Conservation (phyloP, 2,888 invertebrate genomes). For the Pristionchus entomophagus region DNA sequence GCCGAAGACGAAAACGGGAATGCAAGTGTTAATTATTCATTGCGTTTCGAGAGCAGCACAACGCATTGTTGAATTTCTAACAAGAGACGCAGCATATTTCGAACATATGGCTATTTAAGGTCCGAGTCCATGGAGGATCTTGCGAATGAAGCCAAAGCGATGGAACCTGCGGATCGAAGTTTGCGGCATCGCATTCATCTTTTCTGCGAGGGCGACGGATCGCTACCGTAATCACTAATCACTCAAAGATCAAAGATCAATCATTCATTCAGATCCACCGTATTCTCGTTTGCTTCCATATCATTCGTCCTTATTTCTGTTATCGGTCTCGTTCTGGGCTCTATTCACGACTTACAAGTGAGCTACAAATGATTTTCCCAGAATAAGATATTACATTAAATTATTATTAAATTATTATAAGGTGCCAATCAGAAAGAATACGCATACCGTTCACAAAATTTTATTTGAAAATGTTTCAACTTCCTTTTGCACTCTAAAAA, state of each 20-base stretch:
- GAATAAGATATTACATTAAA: too few relatives aligned
- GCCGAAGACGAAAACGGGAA: constrained; percentile 18
- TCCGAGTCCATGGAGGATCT: constrained; percentile 69
- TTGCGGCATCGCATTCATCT: constrained; percentile 62
- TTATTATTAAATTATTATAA: too few relatives aligned
- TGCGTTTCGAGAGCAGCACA: neutral
- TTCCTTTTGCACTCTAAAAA: neutral
- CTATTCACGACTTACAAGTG: constrained; percentile 71
- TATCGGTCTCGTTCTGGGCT: constrained; percentile 70
- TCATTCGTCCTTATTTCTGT: constrained; percentile 72
- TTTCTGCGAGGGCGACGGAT: constrained; percentile 62
- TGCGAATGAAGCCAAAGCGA: constrained; percentile 59
- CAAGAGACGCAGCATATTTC: neutral
- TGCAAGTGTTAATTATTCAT: neutral
- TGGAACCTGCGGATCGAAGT: constrained; percentile 61
- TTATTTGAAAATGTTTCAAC: neutral
- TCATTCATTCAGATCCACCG: constrained; percentile 54
- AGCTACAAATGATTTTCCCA: too few relatives aligned
- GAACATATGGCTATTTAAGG: constrained; percentile 61
- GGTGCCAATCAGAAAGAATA: too few relatives aligned
- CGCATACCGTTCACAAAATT: too few relatives aligned
- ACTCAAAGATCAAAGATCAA: neutral
- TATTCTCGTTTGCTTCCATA: constrained; percentile 70
- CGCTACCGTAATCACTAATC: neutral
- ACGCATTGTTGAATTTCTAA: neutral